Evolutionary conservation across 2,113 vertebrate genomes (phyloP).

Genomic region (Perca flavescens): DNA sequence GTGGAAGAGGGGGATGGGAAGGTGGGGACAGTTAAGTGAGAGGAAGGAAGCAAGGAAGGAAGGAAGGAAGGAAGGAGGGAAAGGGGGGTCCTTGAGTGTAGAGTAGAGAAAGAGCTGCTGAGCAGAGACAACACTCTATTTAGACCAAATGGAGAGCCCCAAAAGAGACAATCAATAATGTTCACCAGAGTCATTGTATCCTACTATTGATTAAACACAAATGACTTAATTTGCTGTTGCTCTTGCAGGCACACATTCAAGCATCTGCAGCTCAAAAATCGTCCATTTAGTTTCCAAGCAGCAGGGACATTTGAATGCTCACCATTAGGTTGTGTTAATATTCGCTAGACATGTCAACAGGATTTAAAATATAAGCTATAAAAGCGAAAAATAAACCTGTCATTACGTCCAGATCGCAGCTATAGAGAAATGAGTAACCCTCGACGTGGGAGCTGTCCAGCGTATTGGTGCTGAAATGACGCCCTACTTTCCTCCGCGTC

Average conservation of each 20-base stretch:
- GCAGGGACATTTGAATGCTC: slow-evolving; percentile 12
- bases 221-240: slow-evolving; percentile 4
- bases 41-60: slow-evolving; percentile 59
- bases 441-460: slow-evolving; percentile 84
- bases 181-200: slow-evolving; percentile 32
- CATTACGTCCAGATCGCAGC: slow-evolving; percentile 14
- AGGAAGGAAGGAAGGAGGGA: slow-evolving; percentile 7
- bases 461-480: slow-evolving; percentile 84
- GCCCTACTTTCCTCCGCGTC: slow-evolving; percentile 77
- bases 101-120: slow-evolving; percentile 58
- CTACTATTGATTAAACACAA: slow-evolving; percentile 20
- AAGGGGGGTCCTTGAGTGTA: slow-evolving; percentile 55
- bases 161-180: slow-evolving; percentile 34
- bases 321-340: slow-evolving; percentile 23
- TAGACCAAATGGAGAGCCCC: slow-evolving; percentile 38
- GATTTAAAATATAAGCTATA: background rate
- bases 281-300: slow-evolving; percentile 23
- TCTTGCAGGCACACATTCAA: slow-evolving; percentile 18
- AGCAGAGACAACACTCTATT: slow-evolving; percentile 36
- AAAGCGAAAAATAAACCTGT: slow-evolving; percentile 16
- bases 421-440: slow-evolving; percentile 27
- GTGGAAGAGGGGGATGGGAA: slow-evolving; percentile 79
- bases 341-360: background rate
- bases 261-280: slow-evolving; percentile 9
- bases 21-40: slow-evolving; percentile 76